Base-by-base conservation (phyloP, 92 coral and sea anemone species). In the Epizoanthus rinbou region DNA sequence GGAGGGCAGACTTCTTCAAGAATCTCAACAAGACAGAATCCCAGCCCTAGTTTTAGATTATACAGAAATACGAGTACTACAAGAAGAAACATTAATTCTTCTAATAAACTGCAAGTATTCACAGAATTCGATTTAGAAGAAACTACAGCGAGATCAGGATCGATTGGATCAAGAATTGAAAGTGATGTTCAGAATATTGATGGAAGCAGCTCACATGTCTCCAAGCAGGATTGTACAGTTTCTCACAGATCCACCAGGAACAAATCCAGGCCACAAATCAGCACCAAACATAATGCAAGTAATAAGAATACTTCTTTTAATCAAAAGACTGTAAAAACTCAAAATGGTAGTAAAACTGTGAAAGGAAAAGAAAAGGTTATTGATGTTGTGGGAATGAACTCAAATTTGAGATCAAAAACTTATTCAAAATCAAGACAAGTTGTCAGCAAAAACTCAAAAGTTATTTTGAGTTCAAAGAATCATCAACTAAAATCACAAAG, bases 361-460 rank as follows among this genome's bases (percentile, higher is more conserved):
- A 85, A 60, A 73, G 64, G 73, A 89, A 93, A 93, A 81, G 81
- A 89, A 57, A 90, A 85, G 31, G 64, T 84, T 82, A 73, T 47
- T 28, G 41, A 56, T 73, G 86, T 67, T 67, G 82, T 81, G 39
- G 69, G 71, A 22, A 74, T 70, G 24, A 84, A 91, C 25, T 3
- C 89, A 25, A 93, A 88, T 72, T 69, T 75, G 56, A 82, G 82
- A 70, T 43, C 91, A 83, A 74, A 74, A 57, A 85, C 28, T 57
- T 73, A 79, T 41, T 58, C 78, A 58, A 76, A 64, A 15, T 80
- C 19, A 11, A 33, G 80, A 43, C 86, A 71, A 65, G 82, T 81
- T 89, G 95, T 62, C 75, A 75, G 75, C 53, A 87, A 89, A 35
- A 62, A 41, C 24, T 39, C 82, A 37, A 50, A 59, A 78, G 78